Evolutionary conservation across 2,797 vertebrate species (phyloP).

Genomic region (Masticophis lateralis): DNA sequence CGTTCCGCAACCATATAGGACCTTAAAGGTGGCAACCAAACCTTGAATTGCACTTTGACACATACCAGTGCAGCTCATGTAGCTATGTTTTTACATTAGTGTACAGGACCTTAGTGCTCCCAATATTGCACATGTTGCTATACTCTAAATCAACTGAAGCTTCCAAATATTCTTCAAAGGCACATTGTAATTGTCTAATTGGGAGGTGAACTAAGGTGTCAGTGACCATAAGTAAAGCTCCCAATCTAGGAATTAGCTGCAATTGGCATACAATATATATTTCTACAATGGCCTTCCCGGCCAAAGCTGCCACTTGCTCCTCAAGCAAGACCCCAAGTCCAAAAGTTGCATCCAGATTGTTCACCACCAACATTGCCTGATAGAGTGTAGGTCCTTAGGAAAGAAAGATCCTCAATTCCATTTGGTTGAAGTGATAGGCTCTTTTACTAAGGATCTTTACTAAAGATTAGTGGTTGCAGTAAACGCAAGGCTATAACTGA

Average conservation of each 20-base stretch:
- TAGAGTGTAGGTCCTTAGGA: too few relatives aligned
- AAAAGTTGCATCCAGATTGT: background rate
- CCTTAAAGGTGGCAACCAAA: background rate
- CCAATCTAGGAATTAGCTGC: background rate
- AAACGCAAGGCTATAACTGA: too few relatives aligned
- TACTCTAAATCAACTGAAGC: background rate
- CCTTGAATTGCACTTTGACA: background rate
- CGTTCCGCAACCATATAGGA: background rate
- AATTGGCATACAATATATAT: background rate
- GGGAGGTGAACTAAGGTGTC: background rate
- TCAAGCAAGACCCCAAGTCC: background rate
- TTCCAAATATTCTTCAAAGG: background rate
- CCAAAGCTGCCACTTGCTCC: background rate
- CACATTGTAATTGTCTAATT: background rate
- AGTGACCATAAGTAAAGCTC: background rate
- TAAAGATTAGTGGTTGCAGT: too few relatives aligned
- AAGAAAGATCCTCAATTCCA: too few relatives aligned
- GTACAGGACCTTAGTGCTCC: background rate
- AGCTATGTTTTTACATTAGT: background rate
- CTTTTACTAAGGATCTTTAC: too few relatives aligned
- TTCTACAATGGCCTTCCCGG: background rate
- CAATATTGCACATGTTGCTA: background rate
- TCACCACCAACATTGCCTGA: too few relatives aligned
- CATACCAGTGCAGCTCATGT: background rate
- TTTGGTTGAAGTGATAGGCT: too few relatives aligned